phyloP scores from a whole-genome alignment of 2,888 invertebrate genomes.

The Acanthosoma haemorrhoidale region DNA sequence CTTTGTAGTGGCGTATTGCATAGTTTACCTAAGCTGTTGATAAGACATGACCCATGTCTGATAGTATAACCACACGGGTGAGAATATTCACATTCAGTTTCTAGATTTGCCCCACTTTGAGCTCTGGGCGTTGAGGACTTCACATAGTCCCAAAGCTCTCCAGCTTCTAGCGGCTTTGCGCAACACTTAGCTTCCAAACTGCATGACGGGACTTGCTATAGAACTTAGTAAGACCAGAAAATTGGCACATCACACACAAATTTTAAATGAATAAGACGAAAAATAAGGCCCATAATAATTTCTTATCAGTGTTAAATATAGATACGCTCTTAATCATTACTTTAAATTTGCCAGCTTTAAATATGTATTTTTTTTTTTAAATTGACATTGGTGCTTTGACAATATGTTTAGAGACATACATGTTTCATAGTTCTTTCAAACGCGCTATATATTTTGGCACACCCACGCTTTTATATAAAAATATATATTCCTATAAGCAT shows the following conservation, averaged over 20 bases:
- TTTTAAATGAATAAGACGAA: neutral
- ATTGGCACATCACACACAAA: constrained; percentile 18
- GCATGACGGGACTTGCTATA: constrained; percentile 32
- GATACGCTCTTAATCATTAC: neutral
- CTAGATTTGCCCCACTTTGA: too few species aligned
- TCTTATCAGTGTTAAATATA: neutral
- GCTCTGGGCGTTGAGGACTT: too few species aligned
- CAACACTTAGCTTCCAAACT: constrained; percentile 32
- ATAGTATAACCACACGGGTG: too few species aligned
- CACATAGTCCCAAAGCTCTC: neutral
- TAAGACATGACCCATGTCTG: too few species aligned
- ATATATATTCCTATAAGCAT: neutral
- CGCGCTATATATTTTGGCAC: constrained; percentile 20
- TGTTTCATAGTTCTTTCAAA: constrained; percentile 30
- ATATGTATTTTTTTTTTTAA: constrained; percentile 24
- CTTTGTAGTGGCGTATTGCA: constrained; percentile 26
- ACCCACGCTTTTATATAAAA: neutral
- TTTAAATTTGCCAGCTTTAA: neutral
- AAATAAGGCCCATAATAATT: neutral
- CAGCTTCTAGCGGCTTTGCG: constrained; percentile 31
- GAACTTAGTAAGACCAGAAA: too few species aligned
- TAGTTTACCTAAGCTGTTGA: constrained; percentile 4
- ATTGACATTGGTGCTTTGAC: constrained; percentile 16
- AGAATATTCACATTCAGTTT: too few species aligned
- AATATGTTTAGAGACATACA: constrained; percentile 8